Base-by-base conservation (phyloP, 2,888 invertebrate species). In the Ennomos erosarius region DNA sequence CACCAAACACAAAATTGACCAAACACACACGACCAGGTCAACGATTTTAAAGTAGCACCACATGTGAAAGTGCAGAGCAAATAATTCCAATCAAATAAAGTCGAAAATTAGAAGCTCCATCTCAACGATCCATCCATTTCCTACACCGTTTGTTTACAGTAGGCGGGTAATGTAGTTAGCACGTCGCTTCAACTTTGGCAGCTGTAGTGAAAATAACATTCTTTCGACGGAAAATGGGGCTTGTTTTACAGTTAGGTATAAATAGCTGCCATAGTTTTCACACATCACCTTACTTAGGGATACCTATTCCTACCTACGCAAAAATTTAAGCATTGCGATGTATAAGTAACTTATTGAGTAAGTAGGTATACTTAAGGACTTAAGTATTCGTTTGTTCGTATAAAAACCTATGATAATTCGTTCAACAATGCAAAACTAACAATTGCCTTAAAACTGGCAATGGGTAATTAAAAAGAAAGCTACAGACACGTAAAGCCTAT, bases 1-100 rank as follows among this genome's bases (percentile, higher is more conserved):
- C 75, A 78, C 75, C 74, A 73, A 74, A 77, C 76, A 75, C 78
- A 75, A 85, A 87, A 85, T 87, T 83, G 82, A 78, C 84, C 81
- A 82, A 86, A 82, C 82, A 82, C 76, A 81, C 71, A 76, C 73
- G 82, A 83, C 79, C 85, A 82, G 87, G 86, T 88, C 87, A 88
- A 86, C 85, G 87, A 81, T 87, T 90, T 85, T 84, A 85, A 87
- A 89, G 88, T 89, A 88, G 89, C 88, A 80, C 84, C 80, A 82
- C 70, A 81, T 77, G 89, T 83, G 90, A 90, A 90, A 90, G 90
- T 87, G 79, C 76, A 84, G 82, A 83, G 77, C 84, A 88, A 88
- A 89, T 82, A 90, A 79, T 81, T 85, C 76, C 83, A 76, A 79
- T 81, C 85, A 87, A 88, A 88, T 81, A 87, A n/a, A 78, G 76